phyloP scores from a whole-genome alignment of 2,797 vertebrate species.

The Yasuhikotakia modesta region DNA sequence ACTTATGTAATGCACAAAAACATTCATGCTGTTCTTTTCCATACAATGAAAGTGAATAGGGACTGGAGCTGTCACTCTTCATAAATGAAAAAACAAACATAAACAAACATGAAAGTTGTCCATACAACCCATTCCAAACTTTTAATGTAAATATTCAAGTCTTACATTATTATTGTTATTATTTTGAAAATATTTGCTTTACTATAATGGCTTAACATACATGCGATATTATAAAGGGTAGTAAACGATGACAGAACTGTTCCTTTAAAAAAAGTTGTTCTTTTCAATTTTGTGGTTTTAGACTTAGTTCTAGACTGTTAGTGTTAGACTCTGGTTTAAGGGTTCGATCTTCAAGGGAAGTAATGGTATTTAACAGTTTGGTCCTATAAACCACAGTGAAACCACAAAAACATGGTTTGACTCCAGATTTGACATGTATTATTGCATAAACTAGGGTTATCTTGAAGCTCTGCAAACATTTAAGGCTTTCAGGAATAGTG shows the following conservation, averaged over 20 bases:
- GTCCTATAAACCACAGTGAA: no score
- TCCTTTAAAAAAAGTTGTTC: not conserved
- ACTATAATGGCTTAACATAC: not conserved
- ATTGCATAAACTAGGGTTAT: not conserved
- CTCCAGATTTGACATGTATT: not conserved
- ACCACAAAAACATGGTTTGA: not conserved
- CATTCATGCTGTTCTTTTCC: constrained; percentile 1
- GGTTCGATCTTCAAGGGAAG: not conserved
- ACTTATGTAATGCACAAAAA: not conserved
- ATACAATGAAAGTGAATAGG: not conserved
- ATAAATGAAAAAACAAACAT: not conserved
- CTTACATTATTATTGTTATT: not conserved
- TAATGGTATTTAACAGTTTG: not conserved
- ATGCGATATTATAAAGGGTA: not conserved
- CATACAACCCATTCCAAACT: no score
- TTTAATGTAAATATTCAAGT: not conserved
- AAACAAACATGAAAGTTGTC: no score
- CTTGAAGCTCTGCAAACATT: not conserved
- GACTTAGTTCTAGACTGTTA: constrained; percentile 22
- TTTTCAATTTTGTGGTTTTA: constrained; percentile 18
- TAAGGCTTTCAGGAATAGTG: constrained; percentile 11
- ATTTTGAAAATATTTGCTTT: not conserved
- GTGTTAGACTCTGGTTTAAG: not conserved
- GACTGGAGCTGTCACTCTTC: not conserved
- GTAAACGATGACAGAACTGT: not conserved